Evolutionary conservation across 2,888 invertebrate species (phyloP).

Genomic region (Hydropsyche betteni): DNA sequence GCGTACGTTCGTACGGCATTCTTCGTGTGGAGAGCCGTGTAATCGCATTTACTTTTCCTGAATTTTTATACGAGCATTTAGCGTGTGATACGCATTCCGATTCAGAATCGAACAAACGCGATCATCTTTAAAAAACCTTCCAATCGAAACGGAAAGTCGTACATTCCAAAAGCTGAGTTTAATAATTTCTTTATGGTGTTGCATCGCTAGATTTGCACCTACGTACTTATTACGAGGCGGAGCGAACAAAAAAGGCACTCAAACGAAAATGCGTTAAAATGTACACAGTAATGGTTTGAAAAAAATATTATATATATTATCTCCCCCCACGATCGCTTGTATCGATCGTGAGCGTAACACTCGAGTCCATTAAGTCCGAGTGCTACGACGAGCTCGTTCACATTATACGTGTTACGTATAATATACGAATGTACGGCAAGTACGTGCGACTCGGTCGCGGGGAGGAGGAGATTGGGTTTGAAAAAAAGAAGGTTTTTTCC

Average conservation of each 20-base stretch:
- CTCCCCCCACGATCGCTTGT: constrained; percentile 24
- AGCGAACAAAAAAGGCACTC: constrained; percentile 10
- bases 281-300: constrained; percentile 23
- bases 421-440: background rate
- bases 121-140: constrained; percentile 24
- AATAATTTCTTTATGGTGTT: no score
- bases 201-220: constrained; percentile 10
- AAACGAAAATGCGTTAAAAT: constrained; percentile 26
- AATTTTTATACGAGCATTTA: constrained; percentile 45
- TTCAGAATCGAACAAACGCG: constrained; percentile 2
- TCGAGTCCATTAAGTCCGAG: constrained; percentile 28
- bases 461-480: background rate
- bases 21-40: background rate
- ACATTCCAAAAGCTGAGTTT: background rate
- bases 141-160: constrained; percentile 37
- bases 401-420: constrained; percentile 11
- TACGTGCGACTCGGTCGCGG: background rate
- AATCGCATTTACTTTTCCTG: constrained; percentile 25
- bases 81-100: constrained; percentile 32
- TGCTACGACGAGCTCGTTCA: constrained; percentile 10
- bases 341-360: constrained; percentile 30
- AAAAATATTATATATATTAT: constrained; percentile 23
- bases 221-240: constrained; percentile 10
- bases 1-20: background rate
- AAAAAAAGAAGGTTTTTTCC: constrained; percentile 17